Base-by-base conservation (phyloP, 2,797 vertebrate species). In the Melanotaenia parkinsoni region DNA sequence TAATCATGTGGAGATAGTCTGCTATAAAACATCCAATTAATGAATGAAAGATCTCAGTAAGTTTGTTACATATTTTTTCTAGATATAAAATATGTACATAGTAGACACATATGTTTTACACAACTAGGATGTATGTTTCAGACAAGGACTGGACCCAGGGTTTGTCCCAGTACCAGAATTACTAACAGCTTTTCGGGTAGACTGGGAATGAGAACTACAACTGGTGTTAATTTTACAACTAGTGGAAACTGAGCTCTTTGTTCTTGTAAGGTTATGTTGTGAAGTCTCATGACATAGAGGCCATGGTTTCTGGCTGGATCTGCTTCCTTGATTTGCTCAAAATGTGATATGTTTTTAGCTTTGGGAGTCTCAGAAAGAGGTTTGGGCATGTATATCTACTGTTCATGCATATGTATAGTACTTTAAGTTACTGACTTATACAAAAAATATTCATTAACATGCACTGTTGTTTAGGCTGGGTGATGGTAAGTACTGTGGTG, bases 381-480 rank as follows among this genome's bases (percentile, higher is more conserved):
- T 81, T 89, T 86, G 94, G 94, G 65, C 92, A 93, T 1, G 90
- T 92, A 60, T 92, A 93, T 38, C 11, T 11, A 3, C 9, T 38
- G 9, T 11, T 38, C 9, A 38, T 38, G 11, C 9, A 11, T 38
- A 38, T 11, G 11, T 38, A 35, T 30, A 30, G 38, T 40, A 40
- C 38, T 14, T 40, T 4, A 40, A 40, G 38, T 40, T 18, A 6
- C 40, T 56, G 20, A 62, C 22, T 70, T n/a, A 0, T 20, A 16
- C 5, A 24, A 13, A 47, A 58, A 32, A 50, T 63, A 43, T 47
- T 47, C 5, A 9, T 20, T 47, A 7, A 28, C 26, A 54, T 28
- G 13, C 9, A 12, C 43, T 1, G 26, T 54, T 13, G 12, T 54
- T 54, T 11, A 54, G 13, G 4, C 53, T 54, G 53, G 53, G 26